These are phyloP conservation scores for Melanaphis sacchari DNA, from an alignment of 1,140 invertebrate genomes.

Conservation along the genomic window DNA sequence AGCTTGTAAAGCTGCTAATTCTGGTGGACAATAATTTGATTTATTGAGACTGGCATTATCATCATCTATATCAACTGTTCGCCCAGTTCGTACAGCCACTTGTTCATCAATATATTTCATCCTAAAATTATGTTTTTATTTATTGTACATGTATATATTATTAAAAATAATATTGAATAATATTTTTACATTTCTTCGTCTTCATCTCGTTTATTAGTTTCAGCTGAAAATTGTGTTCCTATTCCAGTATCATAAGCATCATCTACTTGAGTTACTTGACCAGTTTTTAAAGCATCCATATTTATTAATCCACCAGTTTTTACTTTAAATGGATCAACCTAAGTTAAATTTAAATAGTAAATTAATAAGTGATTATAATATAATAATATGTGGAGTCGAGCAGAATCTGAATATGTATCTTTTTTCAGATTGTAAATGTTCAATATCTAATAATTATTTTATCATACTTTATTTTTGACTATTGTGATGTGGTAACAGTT, in stretches of 20 bases:
- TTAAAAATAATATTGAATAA: not conserved
- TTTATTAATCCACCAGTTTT: constrained; percentile 90
- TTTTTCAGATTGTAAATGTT: not conserved
- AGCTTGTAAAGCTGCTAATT: constrained; percentile 84
- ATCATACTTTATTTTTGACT: not conserved
- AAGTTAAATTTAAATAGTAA: constrained; percentile 59
- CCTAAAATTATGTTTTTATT: constrained; percentile 65
- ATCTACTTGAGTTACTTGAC: constrained; percentile 77
- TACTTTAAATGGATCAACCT: constrained; percentile 80
- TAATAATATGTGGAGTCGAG: too few relatives aligned
- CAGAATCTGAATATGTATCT: too few relatives aligned
- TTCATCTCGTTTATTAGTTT: constrained; percentile 97
- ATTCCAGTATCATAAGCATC: constrained; percentile 90
- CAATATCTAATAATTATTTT: not conserved
- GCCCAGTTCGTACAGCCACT: constrained; percentile 67
- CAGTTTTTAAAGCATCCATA: constrained; percentile 84
- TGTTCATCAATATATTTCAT: constrained; percentile 98
- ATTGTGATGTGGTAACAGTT: not conserved
- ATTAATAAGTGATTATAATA: not conserved
- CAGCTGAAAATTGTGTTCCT: constrained; percentile 96
- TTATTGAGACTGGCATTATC: constrained; percentile 65
- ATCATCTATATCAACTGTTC: constrained; percentile 61
- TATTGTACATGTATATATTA: not conserved
- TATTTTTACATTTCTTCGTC: constrained; percentile 90
- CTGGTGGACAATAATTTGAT: constrained; percentile 80